Percentiles rank a stretch among this genome's conserved stretches.
These are phyloP conservation scores for Botrylloides violaceus DNA, from an alignment of 23 tunicate species.

Conservation along the genomic window DNA sequence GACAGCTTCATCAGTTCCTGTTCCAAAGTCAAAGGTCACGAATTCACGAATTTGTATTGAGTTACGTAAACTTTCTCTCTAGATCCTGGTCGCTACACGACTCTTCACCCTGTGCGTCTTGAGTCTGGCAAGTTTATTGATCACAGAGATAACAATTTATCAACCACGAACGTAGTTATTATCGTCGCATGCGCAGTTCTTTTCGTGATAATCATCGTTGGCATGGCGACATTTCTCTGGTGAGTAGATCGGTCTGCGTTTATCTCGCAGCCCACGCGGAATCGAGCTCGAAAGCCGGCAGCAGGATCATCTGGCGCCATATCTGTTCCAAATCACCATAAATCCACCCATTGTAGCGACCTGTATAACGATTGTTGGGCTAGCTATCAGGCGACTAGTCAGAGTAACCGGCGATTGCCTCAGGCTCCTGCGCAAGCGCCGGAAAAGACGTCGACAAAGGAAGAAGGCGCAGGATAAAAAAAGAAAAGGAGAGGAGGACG, in stretches of 20 bases:
- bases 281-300: no score
- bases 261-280: neutral
- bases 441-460: neutral
- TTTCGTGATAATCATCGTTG: slow-evolving; percentile 1
- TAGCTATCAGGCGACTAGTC: no score
- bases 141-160: neutral
- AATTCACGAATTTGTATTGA: neutral
- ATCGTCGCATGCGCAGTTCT: slow-evolving; percentile 13
- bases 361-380: no score
- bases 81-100: slow-evolving; percentile 10
- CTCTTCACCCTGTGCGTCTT: slow-evolving; percentile 12
- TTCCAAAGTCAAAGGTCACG: no score
- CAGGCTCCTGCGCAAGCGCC: slow-evolving; percentile 5
- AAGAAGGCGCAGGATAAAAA: neutral
- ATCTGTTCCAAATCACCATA: no score
- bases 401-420: no score
- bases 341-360: no score
- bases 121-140: neutral
- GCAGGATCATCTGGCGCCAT: no score
- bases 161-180: neutral
- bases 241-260: no score
- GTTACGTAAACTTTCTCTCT: neutral
- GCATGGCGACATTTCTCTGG: slow-evolving; percentile 6
- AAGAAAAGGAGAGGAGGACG: slow-evolving; percentile 12
- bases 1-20: no score